These are phyloP conservation scores for Prenolepis imparis DNA, from an alignment of 2,888 invertebrate genomes.

Conservation along the genomic window DNA sequence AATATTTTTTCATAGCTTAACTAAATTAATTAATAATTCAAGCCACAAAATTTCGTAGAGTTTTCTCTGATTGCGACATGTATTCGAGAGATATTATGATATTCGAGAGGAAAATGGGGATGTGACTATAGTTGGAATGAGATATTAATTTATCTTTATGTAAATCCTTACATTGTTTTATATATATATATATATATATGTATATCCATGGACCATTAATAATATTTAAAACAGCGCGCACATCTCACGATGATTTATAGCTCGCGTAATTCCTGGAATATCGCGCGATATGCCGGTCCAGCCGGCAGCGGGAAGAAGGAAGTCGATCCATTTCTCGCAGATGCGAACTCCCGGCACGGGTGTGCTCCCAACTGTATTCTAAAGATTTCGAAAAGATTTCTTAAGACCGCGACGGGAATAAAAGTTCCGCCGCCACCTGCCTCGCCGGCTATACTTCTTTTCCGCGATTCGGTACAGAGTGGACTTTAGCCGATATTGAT, in stretches of 20 bases:
- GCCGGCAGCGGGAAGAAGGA: constrained; percentile 46
- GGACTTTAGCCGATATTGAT: constrained; percentile 24
- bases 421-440: constrained; percentile 45
- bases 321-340: constrained; percentile 59
- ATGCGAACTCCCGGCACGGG: constrained; percentile 33
- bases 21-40: neutral
- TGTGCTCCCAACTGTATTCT: constrained; percentile 47
- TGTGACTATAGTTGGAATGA: neutral
- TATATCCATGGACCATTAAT: constrained; percentile 22
- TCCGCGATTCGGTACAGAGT: neutral
- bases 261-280: constrained; percentile 32
- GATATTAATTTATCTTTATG: constrained; percentile 15
- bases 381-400: constrained; percentile 53
- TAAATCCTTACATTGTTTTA: neutral
- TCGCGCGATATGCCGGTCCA: constrained; percentile 32
- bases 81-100: neutral
- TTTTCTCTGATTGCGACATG: neutral
- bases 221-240: constrained; percentile 36
- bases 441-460: constrained; percentile 33
- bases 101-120: neutral
- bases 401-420: constrained; percentile 39
- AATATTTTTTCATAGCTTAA: neutral
- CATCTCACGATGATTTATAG: constrained; percentile 40
- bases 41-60: neutral
- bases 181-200: neutral